Base-by-base conservation (phyloP, 2,797 vertebrate genomes). In the Microctenopoma steveboyesi region DNA sequence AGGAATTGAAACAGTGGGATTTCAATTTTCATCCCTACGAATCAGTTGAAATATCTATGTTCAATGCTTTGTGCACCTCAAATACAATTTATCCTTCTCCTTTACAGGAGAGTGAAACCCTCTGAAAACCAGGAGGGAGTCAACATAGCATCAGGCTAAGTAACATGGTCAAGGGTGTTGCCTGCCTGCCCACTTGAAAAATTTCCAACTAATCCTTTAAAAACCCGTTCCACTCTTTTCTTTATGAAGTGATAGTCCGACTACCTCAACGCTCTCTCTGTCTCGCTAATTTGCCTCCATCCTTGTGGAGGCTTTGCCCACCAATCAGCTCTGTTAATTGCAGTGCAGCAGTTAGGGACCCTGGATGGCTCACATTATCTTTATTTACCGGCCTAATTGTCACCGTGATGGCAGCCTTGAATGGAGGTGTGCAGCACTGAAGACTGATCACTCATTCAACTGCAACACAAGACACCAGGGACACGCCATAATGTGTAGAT, bases 361-460 rank as follows among this genome's bases (percentile, higher is more conserved):
- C 76, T 40, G 73, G 83, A 87, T 84, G 72, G 69, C 79, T 86
- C 80, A 79, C 89, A 90, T 92, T 90, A 88, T 87, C 85, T 89
- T 91, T 90, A 93, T 93, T 92, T 92, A 90, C 89, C 6, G 77
- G 75, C 82, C 84, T 92, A 92, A 92, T 92, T 87, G 90, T 88
- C 81, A 79, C 74, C 68, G 69, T 86, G 82, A 87, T 79, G 77
- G 87, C 78, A 76, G 75, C 76, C 76, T 78, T 82, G 78, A 84
- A 69, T 79, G 69, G 78, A 78, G 79, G 78, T 72, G 50, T 69
- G 74, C 71, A 73, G 74, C 76, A 63, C 43, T 63, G 74, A 81
- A 74, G 76, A 87, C 59, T 57, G 82, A 89, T 89, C 69, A 70
- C 71, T 89, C 68, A 79, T 73, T 89, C 86, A 66, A 27, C 74